Evolutionary conservation across 2,797 vertebrate genomes (phyloP), one percentile per base, ranked within the genome.

Genomic region (Oreonectes daqikongensis): DNA sequence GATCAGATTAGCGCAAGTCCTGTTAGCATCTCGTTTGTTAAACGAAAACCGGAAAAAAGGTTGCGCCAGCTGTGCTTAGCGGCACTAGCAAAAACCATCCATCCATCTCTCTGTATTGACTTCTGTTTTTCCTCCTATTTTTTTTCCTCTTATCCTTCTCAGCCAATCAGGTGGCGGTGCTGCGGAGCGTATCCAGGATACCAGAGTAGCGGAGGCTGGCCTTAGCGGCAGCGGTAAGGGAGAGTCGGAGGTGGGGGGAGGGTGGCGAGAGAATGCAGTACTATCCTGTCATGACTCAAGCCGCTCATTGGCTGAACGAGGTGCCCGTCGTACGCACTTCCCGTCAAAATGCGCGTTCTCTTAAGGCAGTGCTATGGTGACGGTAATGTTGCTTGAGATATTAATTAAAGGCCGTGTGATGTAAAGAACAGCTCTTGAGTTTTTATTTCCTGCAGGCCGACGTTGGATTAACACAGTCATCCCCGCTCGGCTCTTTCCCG

Each of bases 171-270:
- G 59, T 79, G 64, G 24, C 70, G 61, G 79, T 79, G 81, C 83
- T 86, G 84, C 82, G 82, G 86, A 85, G 73, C 72, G 89, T 89
- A 91, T 93, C 91, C 90, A 91, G 88, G 93, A 92, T 90, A 93
- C 92, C 86, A 75, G 85, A 90, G 81, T 87, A 81, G 87, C 60
- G 89, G 88, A 92, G 86, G 88, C 85, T 83, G 85, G 84, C 86
- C 88, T 85, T 89, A 87, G 87, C 84, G 87, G 90, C 89, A 87
- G 65, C 66, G 38, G 46, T 48, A 72, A 70, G 72, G 83, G 84
- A 72, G 73, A 78, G 52, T 80, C 60, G 4, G 30, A 44, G 2
- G 65, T 71, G 75, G 69, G 67, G 71, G 55, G 69, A 71, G 81
- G 26, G 70, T 72, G 50, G 44, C 15, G 50, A 32, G 59, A 73